Evolutionary conservation across 2,797 vertebrate species (phyloP).

Genomic region (Pteronotus mesoamericanus): DNA sequence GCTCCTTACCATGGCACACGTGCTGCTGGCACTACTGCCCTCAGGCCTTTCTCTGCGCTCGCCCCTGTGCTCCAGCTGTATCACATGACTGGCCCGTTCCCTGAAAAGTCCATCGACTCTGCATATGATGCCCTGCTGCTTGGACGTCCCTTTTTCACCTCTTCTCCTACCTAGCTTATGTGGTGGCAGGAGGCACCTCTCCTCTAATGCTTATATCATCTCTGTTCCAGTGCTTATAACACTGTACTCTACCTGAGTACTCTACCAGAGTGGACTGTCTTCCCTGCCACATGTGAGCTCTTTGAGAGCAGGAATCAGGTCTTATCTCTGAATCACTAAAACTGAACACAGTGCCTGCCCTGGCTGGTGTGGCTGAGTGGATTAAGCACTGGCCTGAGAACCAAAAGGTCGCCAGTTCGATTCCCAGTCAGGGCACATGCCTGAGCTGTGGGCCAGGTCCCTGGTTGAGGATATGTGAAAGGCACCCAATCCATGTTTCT

Average conservation of each 20-base stretch:
- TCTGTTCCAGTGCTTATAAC: background rate
- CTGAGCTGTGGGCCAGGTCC: no score
- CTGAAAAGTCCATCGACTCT: background rate
- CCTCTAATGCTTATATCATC: background rate
- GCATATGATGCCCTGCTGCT: background rate
- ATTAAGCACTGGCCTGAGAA: no score
- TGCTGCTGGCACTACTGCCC: background rate
- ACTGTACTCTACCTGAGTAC: rapidly evolving
- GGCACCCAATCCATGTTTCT: no score
- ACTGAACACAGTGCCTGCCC: background rate
- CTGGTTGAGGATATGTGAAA: no score
- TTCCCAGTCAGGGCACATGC: no score
- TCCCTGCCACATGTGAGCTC: background rate
- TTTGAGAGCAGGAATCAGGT: background rate
- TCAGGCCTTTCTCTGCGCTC: background rate
- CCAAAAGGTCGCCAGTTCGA: no score
- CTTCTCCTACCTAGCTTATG: background rate
- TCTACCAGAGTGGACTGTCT: background rate
- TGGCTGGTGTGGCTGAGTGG: no score
- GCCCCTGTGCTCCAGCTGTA: background rate
- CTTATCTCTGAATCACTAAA: background rate
- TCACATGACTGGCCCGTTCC: background rate
- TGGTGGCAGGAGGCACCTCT: background rate
- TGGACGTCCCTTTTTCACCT: background rate
- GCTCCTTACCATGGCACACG: background rate